A percentile compares a stretch with the other conserved stretches of the same genome.
phyloP scores from a whole-genome alignment of 2,888 invertebrate genomes.

The Fragum fragum region DNA sequence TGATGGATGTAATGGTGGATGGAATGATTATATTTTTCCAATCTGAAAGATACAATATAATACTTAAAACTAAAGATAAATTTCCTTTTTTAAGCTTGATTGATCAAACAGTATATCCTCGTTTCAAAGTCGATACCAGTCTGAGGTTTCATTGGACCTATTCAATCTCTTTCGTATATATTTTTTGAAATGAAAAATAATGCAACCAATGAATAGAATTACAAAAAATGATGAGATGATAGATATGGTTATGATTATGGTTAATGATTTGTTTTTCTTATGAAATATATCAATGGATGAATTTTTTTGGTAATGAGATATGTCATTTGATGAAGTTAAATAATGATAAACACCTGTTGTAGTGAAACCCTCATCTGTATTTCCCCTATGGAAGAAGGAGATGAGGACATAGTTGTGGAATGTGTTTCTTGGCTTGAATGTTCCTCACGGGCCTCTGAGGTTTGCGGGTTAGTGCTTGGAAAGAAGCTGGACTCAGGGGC shows the following conservation, averaged over 20 bases:
- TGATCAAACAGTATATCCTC: conserved; percentile 2
- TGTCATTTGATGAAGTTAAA: not conserved
- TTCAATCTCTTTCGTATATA: not conserved
- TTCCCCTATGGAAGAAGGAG: not conserved
- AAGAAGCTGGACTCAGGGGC: not conserved
- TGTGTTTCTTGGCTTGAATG: not conserved
- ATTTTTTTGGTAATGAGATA: not conserved
- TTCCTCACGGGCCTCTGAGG: not conserved
- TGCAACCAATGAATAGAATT: conserved; percentile 3
- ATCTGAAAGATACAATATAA: no score
- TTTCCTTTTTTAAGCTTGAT: not conserved
- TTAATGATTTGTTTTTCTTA: not conserved
- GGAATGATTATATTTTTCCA: no score
- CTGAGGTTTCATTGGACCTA: not conserved
- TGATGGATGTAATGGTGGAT: no score
- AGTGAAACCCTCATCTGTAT: not conserved
- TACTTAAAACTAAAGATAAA: not conserved
- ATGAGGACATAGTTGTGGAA: no score
- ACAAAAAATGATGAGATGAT: conserved; percentile 1
- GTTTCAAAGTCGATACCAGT: not conserved
- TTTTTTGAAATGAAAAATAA: not conserved
- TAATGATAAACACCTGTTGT: conserved; percentile 13
- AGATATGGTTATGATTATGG: conserved; percentile 5
- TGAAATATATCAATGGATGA: not conserved
- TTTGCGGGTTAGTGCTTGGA: not conserved